Conservation (phyloP, 2,797 vertebrate species). For the Kryptolebias ocellatus region DNA sequence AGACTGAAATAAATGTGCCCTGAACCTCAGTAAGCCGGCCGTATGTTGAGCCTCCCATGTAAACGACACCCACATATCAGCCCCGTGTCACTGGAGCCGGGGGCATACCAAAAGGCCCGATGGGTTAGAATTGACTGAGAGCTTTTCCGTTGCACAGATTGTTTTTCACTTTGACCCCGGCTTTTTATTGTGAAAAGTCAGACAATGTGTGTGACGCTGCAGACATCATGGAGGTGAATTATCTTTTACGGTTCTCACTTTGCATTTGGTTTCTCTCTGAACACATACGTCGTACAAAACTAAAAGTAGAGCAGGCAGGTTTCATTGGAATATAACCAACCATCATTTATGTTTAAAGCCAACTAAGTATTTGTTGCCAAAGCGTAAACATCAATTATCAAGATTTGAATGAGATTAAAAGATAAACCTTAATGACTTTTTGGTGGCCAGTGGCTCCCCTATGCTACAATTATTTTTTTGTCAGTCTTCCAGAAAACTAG, state of each 20-base stretch:
- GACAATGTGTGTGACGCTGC: constrained; percentile 26
- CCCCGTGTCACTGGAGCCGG: constrained; percentile 64
- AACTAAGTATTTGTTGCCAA: neutral
- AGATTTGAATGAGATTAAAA: too few relatives aligned
- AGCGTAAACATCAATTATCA: neutral
- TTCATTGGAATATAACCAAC: constrained; percentile 15
- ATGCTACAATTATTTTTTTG: too few relatives aligned
- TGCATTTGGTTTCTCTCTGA: constrained; percentile 46
- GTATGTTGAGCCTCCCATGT: constrained; percentile 62
- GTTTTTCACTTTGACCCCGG: constrained; percentile 73
- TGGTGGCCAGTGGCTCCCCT: too few relatives aligned
- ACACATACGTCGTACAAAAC: constrained; percentile 24
- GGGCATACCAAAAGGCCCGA: constrained; percentile 53
- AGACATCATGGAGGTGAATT: constrained; percentile 39
- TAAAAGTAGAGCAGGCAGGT: constrained; percentile 31
- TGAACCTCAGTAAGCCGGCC: constrained; percentile 60
- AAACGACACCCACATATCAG: constrained; percentile 67
- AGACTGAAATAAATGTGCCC: constrained; percentile 80
- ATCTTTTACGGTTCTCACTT: constrained; percentile 34
- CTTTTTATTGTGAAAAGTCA: constrained; percentile 39
- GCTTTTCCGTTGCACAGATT: constrained; percentile 70
- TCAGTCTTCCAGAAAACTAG: too few relatives aligned
- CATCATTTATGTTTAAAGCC: neutral
- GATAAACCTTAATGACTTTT: too few relatives aligned
- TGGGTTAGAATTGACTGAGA: constrained; percentile 63